Evolutionary conservation across 2,888 invertebrate genomes (phyloP).

Genomic region (Phania funesta): DNA sequence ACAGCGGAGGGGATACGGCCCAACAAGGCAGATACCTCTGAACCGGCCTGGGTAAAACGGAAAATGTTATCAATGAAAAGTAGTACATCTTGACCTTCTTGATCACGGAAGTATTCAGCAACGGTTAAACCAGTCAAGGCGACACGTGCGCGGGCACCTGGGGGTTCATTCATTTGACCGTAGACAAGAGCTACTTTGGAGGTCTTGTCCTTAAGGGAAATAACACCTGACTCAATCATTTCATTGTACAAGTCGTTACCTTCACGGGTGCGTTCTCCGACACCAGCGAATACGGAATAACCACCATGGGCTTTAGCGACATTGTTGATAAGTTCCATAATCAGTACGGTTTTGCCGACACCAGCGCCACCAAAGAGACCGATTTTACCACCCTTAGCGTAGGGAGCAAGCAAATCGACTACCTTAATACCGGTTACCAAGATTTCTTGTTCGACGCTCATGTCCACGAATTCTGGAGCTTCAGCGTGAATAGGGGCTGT

Average conservation of each 20-base stretch:
- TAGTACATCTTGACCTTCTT: constrained; percentile 95
- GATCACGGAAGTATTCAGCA: constrained; percentile 96
- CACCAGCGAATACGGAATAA: constrained; percentile 96
- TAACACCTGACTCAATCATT: constrained; percentile 96
- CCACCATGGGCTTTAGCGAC: constrained; percentile 97
- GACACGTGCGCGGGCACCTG: constrained; percentile 95
- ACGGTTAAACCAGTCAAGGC: constrained; percentile 94
- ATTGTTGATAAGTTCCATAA: constrained; percentile 97
- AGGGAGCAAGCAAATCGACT: constrained; percentile 94
- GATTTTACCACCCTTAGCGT: constrained; percentile 96
- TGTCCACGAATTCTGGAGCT: constrained; percentile 94
- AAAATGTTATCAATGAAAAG: constrained; percentile 98
- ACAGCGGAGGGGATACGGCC: constrained; percentile 97
- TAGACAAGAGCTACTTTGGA: constrained; percentile 93
- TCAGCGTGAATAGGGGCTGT: constrained; percentile 92
- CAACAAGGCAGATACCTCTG: constrained; percentile 92
- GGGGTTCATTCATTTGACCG: constrained; percentile 98
- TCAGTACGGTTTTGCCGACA: constrained; percentile 96
- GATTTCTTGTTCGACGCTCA: constrained; percentile 94
- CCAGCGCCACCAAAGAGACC: constrained; percentile 96
- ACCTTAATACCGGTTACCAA: constrained; percentile 94
- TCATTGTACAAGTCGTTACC: constrained; percentile 97
- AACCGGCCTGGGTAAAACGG: constrained; percentile 94
- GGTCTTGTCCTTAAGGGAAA: constrained; percentile 92
- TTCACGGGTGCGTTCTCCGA: constrained; percentile 95